These are phyloP conservation scores for Sebastolobus altivelis DNA, from an alignment of 2,797 vertebrate species.

Conservation along the genomic window DNA sequence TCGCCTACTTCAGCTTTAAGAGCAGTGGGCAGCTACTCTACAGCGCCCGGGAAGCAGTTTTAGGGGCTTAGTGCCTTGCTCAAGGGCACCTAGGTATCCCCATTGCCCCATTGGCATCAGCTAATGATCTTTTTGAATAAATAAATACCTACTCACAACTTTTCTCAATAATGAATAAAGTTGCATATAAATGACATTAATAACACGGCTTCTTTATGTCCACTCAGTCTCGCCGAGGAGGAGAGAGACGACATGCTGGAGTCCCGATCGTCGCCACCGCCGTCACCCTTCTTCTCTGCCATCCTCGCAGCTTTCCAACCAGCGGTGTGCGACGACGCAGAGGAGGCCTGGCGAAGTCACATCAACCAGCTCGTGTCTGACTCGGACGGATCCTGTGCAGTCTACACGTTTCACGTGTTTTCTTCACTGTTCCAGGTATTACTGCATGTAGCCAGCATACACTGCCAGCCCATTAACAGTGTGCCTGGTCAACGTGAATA, in stretches of 20 bases:
- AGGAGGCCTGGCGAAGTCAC: slow-evolving; percentile 96
- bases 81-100: too few relatives aligned
- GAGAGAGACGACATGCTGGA: slow-evolving; percentile 85
- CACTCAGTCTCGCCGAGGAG: slow-evolving; percentile 86
- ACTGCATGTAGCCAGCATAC: not conserved
- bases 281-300: slow-evolving; percentile 97
- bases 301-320: slow-evolving; percentile 98
- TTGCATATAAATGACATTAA: not conserved
- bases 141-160: slow-evolving; percentile 69
- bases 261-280: slow-evolving; percentile 88
- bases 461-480: not conserved
- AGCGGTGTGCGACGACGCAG: slow-evolving; percentile 91
- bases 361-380: slow-evolving; percentile 96
- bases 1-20: too few relatives aligned
- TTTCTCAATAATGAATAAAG: slow-evolving; percentile 18
- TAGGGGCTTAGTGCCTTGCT: too few relatives aligned
- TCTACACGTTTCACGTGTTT: slow-evolving; percentile 97
- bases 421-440: slow-evolving; percentile 95
- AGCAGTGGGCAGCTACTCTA: too few relatives aligned
- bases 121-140: too few relatives aligned
- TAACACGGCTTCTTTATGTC: slow-evolving; percentile 3
- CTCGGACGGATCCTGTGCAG: slow-evolving; percentile 94
- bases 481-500: slow-evolving; percentile 22
- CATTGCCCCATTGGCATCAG: too few relatives aligned
- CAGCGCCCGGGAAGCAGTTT: too few relatives aligned